phyloP scores from a whole-genome alignment of 2,113 vertebrate species.

The Leptosomus discolor region DNA sequence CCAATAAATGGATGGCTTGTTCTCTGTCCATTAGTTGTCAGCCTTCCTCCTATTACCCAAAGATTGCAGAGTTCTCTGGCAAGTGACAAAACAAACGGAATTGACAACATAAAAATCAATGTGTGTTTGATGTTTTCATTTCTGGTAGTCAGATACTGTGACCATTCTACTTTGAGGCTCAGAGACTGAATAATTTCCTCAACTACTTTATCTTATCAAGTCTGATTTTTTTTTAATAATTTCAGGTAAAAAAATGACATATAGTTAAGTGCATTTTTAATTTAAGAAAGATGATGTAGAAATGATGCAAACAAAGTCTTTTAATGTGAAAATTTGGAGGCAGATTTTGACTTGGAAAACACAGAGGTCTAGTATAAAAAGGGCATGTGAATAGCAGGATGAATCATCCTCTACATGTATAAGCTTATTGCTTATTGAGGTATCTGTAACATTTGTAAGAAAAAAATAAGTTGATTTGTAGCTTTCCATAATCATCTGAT shows the following conservation, averaged over 20 bases:
- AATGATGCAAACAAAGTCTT: neutral
- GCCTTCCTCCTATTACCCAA: neutral
- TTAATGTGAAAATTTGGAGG: neutral
- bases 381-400: neutral
- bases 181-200: neutral
- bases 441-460: neutral
- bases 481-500: neutral
- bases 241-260: neutral
- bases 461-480: neutral
- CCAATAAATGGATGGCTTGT: constrained; percentile 57
- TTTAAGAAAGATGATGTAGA: neutral
- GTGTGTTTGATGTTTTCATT: constrained; percentile 75
- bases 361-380: neutral
- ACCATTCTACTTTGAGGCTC: constrained; percentile 28
- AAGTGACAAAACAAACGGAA: constrained; percentile 65
- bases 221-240: neutral
- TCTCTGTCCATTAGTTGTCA: constrained; percentile 2
- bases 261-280: neutral
- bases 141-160: constrained; percentile 44
- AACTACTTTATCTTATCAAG: neutral
- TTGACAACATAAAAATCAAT: constrained; percentile 66
- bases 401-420: neutral
- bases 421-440: neutral
- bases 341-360: neutral
- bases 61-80: neutral